Percentiles rank a stretch among this genome's conserved stretches.
These are phyloP conservation scores for Platerodrilus igneus DNA, from an alignment of 2,888 invertebrate genomes.

Conservation along the genomic window DNA sequence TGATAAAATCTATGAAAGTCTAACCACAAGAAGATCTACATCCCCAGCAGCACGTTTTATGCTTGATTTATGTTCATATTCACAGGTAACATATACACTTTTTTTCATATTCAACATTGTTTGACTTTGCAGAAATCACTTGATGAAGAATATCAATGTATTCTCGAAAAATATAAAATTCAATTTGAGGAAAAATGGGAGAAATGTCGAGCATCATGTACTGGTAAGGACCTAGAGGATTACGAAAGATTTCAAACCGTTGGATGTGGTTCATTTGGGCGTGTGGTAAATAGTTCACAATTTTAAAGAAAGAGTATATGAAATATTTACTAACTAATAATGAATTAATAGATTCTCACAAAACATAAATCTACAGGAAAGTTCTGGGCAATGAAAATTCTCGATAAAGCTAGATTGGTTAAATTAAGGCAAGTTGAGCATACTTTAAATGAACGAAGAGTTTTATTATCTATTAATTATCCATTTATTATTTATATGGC, in stretches of 20 bases:
- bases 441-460: slow-evolving; percentile 84
- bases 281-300: slow-evolving; percentile 57
- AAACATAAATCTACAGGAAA: slow-evolving; percentile 56
- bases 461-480: slow-evolving; percentile 78
- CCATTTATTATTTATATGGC: slow-evolving; percentile 86
- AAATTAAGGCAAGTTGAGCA: slow-evolving; percentile 86
- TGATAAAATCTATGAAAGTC: too few species aligned
- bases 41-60: too few species aligned
- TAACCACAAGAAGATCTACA: too few species aligned
- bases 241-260: slow-evolving; percentile 71
- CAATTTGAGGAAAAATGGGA: slow-evolving; percentile 56
- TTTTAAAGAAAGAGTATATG: neutral
- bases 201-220: slow-evolving; percentile 31
- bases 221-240: slow-evolving; percentile 50
- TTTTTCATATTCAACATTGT: too few species aligned
- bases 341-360: slow-evolving; percentile 46
- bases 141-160: slow-evolving; percentile 37
- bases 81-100: too few species aligned
- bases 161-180: slow-evolving; percentile 52
- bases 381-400: slow-evolving; percentile 82
- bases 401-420: slow-evolving; percentile 80
- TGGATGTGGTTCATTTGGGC: slow-evolving; percentile 89
- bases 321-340: slow-evolving; percentile 25
- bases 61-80: too few species aligned
- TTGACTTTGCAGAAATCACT: too few species aligned